Conservation (phyloP, 2,113 vertebrate genomes). For the Argyrosomus japonicus region DNA sequence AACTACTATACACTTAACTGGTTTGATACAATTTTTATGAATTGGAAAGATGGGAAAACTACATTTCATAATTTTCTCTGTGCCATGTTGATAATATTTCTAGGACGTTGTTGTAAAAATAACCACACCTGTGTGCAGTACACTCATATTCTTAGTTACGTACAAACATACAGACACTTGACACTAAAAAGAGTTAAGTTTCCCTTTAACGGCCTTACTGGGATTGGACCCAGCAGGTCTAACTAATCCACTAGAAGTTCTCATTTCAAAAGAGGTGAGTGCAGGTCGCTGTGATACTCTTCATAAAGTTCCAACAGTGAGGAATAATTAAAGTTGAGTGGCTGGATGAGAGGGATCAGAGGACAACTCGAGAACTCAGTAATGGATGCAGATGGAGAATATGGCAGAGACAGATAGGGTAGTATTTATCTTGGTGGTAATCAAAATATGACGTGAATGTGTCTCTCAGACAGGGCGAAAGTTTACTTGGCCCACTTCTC, state of each 20-base stretch:
- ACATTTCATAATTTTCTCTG: not conserved
- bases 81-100: not conserved
- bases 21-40: not conserved
- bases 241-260: slow-evolving; percentile 17
- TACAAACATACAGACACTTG: not conserved
- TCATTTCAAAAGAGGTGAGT: slow-evolving; percentile 27
- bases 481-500: not conserved
- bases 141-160: not conserved
- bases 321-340: slow-evolving; percentile 50
- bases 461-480: not conserved
- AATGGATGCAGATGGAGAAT: slow-evolving; percentile 24
- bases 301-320: slow-evolving; percentile 36
- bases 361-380: slow-evolving; percentile 39
- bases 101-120: slow-evolving; percentile 8
- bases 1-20: not conserved
- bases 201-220: slow-evolving; percentile 5
- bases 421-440: slow-evolving; percentile 3
- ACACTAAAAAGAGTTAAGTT: not conserved
- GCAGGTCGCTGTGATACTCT: slow-evolving; percentile 10
- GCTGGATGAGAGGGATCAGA: slow-evolving; percentile 44
- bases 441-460: slow-evolving; percentile 25
- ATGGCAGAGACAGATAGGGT: slow-evolving; percentile 1
- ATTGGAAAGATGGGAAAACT: not conserved
- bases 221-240: not conserved
- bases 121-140: not conserved